Percentiles rank a stretch among this genome's conserved stretches.
phyloP scores from a whole-genome alignment of 23 tunicate species.

The Ciona savignyi region DNA sequence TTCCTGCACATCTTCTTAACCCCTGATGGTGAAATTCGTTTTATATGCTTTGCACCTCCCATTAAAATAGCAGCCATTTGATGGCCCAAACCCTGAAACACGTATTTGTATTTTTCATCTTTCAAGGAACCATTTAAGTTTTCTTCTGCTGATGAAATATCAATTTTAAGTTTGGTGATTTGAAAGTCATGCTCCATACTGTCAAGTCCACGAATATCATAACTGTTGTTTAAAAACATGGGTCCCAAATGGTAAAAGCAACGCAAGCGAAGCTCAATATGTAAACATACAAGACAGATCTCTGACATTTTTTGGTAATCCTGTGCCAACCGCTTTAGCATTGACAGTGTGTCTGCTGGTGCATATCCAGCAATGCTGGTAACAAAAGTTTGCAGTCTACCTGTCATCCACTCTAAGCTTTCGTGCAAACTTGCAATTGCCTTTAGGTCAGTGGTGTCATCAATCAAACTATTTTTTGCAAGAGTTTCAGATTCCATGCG shows the following conservation, averaged over 20 bases:
- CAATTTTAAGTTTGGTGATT: conserved; percentile 40
- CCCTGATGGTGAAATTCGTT: conserved; percentile 73
- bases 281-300: conserved; percentile 69
- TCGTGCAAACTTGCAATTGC: conserved; percentile 89
- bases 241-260: conserved; percentile 66
- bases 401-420: conserved; percentile 91
- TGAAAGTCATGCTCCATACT: conserved; percentile 77
- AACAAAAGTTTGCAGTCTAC: conserved; percentile 36
- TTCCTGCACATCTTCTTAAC: conserved; percentile 97
- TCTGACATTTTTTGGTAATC: conserved; percentile 68
- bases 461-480: conserved; percentile 18
- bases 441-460: conserved; percentile 54
- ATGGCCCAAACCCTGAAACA: conserved; percentile 94
- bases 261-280: conserved; percentile 61
- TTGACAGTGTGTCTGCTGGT: conserved; percentile 43
- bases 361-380: conserved; percentile 30
- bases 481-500: conserved; percentile 19
- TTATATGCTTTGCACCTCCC: conserved; percentile 67
- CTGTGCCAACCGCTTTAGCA: conserved; percentile 41
- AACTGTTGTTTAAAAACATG: conserved; percentile 45
- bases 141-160: conserved; percentile 51
- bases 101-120: conserved; percentile 54
- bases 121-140: conserved; percentile 47
- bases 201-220: conserved; percentile 62
- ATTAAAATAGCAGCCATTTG: conserved; percentile 68